Base-by-base conservation (phyloP, 2,797 vertebrate species). In the Clarias platycephalus region DNA sequence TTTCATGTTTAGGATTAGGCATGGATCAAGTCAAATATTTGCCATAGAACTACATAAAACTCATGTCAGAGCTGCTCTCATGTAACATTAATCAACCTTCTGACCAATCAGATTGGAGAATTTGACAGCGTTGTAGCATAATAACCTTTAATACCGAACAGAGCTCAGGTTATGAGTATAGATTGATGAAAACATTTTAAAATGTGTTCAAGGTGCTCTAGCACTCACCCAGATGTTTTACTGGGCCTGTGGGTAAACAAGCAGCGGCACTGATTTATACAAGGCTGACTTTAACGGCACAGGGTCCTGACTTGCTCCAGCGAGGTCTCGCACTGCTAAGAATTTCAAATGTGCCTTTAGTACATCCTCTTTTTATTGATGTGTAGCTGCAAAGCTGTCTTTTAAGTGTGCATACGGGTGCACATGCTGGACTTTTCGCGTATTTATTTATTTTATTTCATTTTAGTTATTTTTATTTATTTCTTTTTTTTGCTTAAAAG, bases 261-360 rank as follows among this genome's bases (percentile, higher is more conserved):
- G 92, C 92, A 92, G 93, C 91, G 92, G 91, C 92, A 90, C 89
- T 95, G 94, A 95, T 95, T 95, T 94, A 95, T 95, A 82, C 92
- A 88, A 90, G 68, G 58, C 87, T 85, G 92, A 94, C 94, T 94
- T 95, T 94, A 95, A 94, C 93, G 92, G 94, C 93, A 92, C 93
- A 92, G 90, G 94, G 93, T 93, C 94, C 90, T 92, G 92, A 94
- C 92, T 93, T 93, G 90, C 90, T 91, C 92, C 93, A 94, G 93
- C 91, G 93, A 94, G 92, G 91, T 94, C 90, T 90, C 92, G 93
- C 87, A 91, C 94, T 93, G 93, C 91, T 94, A 93, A 93, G 95
- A 95, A 95, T 95, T 95, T 95, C 93, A 95, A 95, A 96, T 95
- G 93, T 90, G 92, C 93, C 93, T 94, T 94, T 93, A 95, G 94